Conservation (phyloP, 2,113 vertebrate genomes). For the Phrynocephalus versicolor region DNA sequence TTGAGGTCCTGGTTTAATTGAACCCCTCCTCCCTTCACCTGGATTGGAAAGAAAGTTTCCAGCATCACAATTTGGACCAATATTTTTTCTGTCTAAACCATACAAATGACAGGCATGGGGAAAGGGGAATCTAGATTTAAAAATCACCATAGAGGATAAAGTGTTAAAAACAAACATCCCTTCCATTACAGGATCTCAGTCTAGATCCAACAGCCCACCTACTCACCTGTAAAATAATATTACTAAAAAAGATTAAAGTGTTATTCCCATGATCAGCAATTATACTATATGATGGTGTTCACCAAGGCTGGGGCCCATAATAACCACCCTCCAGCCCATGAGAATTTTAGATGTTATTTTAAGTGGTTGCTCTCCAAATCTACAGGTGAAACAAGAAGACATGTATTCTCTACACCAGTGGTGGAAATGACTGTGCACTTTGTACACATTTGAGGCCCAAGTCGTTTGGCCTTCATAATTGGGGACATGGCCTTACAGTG, state of each 20-base stretch:
- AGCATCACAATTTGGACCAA: no score
- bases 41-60: background rate
- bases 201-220: background rate
- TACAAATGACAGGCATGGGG: background rate
- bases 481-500: background rate
- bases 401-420: background rate
- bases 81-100: background rate
- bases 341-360: background rate
- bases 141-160: background rate
- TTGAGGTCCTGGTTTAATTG: no score
- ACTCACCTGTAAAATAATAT: background rate
- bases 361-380: background rate
- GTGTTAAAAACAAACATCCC: background rate
- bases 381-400: background rate
- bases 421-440: background rate
- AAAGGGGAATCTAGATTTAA: background rate
- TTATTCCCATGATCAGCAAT: no score
- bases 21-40: background rate
- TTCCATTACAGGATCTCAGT: background rate
- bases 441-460: background rate
- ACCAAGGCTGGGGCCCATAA: no score
- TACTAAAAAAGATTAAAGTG: background rate
- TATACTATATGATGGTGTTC: background rate
- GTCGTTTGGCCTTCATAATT: background rate
- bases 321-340: rapidly evolving